Percentiles rank a stretch among this genome's conserved stretches.
Evolutionary conservation across 1,140 invertebrate genomes (phyloP).

Genomic region (Lepidurus couesii): DNA sequence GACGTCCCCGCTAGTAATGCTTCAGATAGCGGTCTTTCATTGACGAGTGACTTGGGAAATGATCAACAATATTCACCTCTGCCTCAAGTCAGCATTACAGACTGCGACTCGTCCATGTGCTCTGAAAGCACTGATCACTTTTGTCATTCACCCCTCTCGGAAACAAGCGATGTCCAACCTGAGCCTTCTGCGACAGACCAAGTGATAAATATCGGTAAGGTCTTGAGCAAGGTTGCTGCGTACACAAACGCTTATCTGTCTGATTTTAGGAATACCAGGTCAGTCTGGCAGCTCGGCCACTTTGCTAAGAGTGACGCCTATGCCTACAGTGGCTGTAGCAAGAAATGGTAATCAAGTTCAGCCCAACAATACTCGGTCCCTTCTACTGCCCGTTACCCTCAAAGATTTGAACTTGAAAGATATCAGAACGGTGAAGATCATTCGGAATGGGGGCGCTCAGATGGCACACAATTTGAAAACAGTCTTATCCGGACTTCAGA

Average conservation of each 20-base stretch:
- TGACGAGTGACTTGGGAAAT: constrained; percentile 30
- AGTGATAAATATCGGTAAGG: constrained; percentile 30
- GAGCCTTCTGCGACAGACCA: constrained; percentile 23
- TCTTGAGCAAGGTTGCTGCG: constrained; percentile 6
- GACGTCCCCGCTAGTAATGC: constrained; percentile 28
- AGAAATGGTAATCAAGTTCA: not conserved
- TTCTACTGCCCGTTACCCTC: constrained; percentile 30
- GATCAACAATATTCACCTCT: constrained; percentile 32
- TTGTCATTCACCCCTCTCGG: not conserved
- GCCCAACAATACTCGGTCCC: not conserved
- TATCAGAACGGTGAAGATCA: constrained; percentile 34
- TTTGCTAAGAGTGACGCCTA: not conserved
- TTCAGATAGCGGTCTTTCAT: constrained; percentile 32
- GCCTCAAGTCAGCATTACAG: not conserved
- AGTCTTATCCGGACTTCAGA: constrained; percentile 5
- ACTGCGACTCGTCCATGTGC: not conserved
- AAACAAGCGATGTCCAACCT: constrained; percentile 23
- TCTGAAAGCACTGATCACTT: not conserved
- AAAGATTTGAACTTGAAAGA: constrained; percentile 34
- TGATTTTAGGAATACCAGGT: constrained; percentile 1
- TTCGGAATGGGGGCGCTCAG: constrained; percentile 27
- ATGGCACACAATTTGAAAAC: not conserved
- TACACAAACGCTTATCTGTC: not conserved
- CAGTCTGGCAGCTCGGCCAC: not conserved
- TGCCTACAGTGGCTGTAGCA: constrained; percentile 2